Percentiles rank a stretch among this genome's conserved stretches.
phyloP scores from a whole-genome alignment of 2,888 invertebrate species.

The Idaea straminata region DNA sequence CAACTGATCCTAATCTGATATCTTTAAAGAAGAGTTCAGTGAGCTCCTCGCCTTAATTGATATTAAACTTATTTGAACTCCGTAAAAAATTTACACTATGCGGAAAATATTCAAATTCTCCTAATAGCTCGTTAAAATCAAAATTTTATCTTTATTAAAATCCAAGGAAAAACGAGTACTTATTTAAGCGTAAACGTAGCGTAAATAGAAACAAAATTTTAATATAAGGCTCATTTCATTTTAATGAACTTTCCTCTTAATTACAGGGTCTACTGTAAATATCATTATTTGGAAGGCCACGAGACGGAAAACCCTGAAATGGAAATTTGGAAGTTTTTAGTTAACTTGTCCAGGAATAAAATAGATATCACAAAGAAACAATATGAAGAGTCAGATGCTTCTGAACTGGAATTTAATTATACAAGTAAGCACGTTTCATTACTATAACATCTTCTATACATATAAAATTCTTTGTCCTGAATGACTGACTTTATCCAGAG shows the following conservation, averaged over 20 bases:
- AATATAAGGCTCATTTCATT: not conserved
- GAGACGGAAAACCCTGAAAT: constrained; percentile 86
- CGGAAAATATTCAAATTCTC: not conserved
- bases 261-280: constrained; percentile 91
- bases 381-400: constrained; percentile 47
- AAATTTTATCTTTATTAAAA: not conserved
- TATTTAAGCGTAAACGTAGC: not conserved
- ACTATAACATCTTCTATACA: too few relatives aligned
- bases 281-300: constrained; percentile 89
- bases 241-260: not conserved
- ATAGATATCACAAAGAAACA: constrained; percentile 67
- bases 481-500: too few relatives aligned
- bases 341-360: constrained; percentile 79
- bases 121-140: not conserved
- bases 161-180: too few relatives aligned
- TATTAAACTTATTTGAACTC: not conserved
- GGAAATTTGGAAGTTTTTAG: constrained; percentile 87
- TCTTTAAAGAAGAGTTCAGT: not conserved
- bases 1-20: too few relatives aligned
- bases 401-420: constrained; percentile 37
- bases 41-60: not conserved
- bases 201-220: not conserved
- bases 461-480: too few relatives aligned
- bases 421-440: constrained; percentile 46
- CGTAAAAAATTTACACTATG: not conserved